phyloP scores from a whole-genome alignment of 2,888 invertebrate species.

The Callosobruchus maculatus region DNA sequence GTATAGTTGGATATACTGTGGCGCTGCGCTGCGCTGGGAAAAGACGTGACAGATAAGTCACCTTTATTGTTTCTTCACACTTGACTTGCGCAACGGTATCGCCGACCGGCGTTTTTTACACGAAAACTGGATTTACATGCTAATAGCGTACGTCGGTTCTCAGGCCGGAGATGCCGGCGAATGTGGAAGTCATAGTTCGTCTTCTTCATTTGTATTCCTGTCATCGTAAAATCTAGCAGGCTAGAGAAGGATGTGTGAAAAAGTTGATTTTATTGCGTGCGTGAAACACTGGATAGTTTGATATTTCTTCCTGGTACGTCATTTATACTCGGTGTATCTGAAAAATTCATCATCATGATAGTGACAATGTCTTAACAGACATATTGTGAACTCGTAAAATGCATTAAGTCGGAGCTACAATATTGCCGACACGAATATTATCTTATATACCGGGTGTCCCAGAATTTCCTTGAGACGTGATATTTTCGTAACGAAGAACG shows the following conservation, averaged over 20 bases:
- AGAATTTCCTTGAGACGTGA: too few species aligned
- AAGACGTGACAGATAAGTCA: constrained; percentile 20
- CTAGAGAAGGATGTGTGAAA: neutral
- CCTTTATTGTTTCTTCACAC: constrained; percentile 30
- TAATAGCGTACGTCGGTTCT: constrained; percentile 9
- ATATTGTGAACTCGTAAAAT: too few species aligned
- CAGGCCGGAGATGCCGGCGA: constrained; percentile 4
- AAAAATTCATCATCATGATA: too few species aligned
- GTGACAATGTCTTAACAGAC: too few species aligned
- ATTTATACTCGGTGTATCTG: too few species aligned
- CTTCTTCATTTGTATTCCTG: neutral
- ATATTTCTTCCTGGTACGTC: too few species aligned
- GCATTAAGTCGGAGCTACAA: too few species aligned
- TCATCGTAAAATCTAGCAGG: neutral
- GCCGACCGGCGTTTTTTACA: neutral
- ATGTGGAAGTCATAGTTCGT: neutral
- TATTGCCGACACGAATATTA: too few species aligned
- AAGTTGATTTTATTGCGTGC: neutral
- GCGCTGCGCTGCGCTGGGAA: constrained; percentile 24
- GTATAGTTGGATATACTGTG: too few species aligned
- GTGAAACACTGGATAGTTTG: too few species aligned
- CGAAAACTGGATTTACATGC: constrained; percentile 12
- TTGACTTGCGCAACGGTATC: constrained; percentile 13
- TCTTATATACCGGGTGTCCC: too few species aligned
- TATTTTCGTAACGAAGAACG: too few species aligned